These are phyloP conservation scores for Linepithema humile DNA, from an alignment of 1,140 invertebrate genomes.

Conservation along the genomic window DNA sequence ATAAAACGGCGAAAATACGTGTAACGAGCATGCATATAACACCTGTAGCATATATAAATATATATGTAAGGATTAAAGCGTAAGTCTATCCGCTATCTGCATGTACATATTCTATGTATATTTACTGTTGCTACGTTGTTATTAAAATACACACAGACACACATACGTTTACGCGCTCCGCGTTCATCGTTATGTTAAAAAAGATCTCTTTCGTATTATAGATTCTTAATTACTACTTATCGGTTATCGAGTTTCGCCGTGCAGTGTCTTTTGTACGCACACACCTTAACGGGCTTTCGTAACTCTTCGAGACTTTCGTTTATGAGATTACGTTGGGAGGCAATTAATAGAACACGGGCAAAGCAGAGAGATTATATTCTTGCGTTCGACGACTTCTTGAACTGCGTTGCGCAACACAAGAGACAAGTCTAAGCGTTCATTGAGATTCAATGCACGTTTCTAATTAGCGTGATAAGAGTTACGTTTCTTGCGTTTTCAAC, in stretches of 20 bases:
- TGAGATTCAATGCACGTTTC: background rate
- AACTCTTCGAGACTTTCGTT: background rate
- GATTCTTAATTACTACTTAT: conserved; percentile 9
- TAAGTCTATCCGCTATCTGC: conserved; percentile 61
- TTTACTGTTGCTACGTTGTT: conserved; percentile 59
- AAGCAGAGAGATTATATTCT: background rate
- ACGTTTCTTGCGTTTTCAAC: conserved; percentile 15
- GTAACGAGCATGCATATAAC: conserved; percentile 37
- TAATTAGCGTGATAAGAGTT: background rate
- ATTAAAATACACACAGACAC: conserved; percentile 49
- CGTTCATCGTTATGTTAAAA: conserved; percentile 10
- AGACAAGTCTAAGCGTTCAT: background rate
- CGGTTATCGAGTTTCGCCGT: background rate
- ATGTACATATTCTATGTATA: conserved; percentile 53
- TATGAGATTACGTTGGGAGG: background rate
- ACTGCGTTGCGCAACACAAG: background rate
- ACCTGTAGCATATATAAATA: background rate
- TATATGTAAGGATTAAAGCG: conserved; percentile 13
- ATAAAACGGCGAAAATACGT: conserved; percentile 13
- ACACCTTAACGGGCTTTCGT: conserved; percentile 17
- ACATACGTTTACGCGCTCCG: conserved; percentile 32
- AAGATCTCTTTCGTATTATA: background rate
- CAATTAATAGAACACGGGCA: background rate
- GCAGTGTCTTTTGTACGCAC: conserved; percentile 38
- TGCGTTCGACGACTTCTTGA: background rate